phyloP scores from a whole-genome alignment of 2,113 vertebrate genomes.

The Protobothrops mucrosquamatus region DNA sequence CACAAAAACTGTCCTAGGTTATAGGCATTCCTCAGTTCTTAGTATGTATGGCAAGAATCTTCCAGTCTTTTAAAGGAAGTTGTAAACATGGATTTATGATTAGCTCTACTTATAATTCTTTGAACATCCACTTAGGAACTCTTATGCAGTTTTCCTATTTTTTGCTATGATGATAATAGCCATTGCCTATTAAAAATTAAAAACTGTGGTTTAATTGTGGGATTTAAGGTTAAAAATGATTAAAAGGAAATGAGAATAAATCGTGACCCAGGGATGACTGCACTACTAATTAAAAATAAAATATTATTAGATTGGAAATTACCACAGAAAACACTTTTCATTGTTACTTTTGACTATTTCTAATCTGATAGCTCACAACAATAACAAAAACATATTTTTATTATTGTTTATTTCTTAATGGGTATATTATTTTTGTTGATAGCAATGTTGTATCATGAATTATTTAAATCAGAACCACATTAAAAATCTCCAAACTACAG shows the following conservation, averaged over 20 bases:
- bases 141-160: slow-evolving; percentile 17
- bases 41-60: background rate
- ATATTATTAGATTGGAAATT: slow-evolving; percentile 34
- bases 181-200: slow-evolving; percentile 10
- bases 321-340: slow-evolving; percentile 16
- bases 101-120: background rate
- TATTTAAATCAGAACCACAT: background rate
- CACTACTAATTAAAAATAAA: slow-evolving; percentile 29
- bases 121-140: background rate
- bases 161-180: background rate
- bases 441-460: background rate
- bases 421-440: slow-evolving; percentile 25
- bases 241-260: slow-evolving; percentile 33
- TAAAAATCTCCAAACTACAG: background rate
- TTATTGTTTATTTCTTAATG: slow-evolving; percentile 36
- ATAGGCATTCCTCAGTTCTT: background rate
- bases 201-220: slow-evolving; percentile 28
- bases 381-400: background rate
- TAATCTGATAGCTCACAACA: slow-evolving; percentile 7
- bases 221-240: background rate
- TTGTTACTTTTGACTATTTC: slow-evolving; percentile 34
- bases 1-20: background rate
- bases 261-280: background rate
- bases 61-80: background rate
- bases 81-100: background rate